Evolutionary conservation across 1,140 invertebrate species (phyloP).

Genomic region (Meloidogyne chitwoodi): DNA sequence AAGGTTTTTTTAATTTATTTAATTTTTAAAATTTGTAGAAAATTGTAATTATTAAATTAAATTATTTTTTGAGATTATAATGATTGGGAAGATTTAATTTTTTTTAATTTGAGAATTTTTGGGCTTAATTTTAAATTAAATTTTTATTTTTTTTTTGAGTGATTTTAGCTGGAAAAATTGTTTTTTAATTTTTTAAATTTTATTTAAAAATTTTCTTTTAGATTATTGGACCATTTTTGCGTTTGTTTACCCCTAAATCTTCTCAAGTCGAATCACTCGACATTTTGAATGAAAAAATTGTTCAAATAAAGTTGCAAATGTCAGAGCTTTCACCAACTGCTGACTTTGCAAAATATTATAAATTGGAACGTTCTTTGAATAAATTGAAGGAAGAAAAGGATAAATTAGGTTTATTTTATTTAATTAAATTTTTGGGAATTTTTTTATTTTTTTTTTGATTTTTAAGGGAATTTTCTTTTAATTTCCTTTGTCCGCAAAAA

Average conservation of each 20-base stretch:
- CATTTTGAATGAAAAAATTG: not conserved
- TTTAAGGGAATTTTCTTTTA: too few relatives aligned
- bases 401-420: constrained; percentile 13
- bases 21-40: too few relatives aligned
- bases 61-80: too few relatives aligned
- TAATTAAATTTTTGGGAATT: not conserved
- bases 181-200: not conserved
- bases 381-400: constrained; percentile 19
- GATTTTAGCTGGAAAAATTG: not conserved
- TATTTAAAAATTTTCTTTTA: not conserved
- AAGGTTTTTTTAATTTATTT: not conserved
- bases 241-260: not conserved
- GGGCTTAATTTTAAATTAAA: too few relatives aligned
- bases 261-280: not conserved
- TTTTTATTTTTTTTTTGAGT: not conserved
- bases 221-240: not conserved
- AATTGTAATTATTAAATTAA: too few relatives aligned
- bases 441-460: not conserved
- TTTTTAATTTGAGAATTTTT: too few relatives aligned
- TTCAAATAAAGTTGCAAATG: not conserved
- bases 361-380: constrained; percentile 9
- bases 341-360: constrained; percentile 32
- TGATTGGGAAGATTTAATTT: too few relatives aligned
- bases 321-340: constrained; percentile 9
- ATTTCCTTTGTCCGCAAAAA: too few relatives aligned